These are phyloP conservation scores for Orthosia incerta DNA, from an alignment of 2,888 invertebrate genomes.

Conservation along the genomic window DNA sequence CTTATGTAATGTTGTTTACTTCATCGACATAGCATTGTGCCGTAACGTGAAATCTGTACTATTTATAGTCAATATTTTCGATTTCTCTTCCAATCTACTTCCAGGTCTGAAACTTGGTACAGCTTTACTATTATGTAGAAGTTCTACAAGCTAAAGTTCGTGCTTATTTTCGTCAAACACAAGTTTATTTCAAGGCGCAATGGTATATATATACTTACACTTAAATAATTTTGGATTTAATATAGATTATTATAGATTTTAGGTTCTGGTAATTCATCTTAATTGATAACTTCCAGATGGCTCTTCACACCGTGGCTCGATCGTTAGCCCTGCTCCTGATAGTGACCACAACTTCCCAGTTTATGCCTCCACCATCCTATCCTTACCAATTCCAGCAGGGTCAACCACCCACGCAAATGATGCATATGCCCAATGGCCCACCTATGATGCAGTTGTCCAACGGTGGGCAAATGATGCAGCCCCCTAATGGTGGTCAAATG, in stretches of 20 bases:
- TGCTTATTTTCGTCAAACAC: neutral
- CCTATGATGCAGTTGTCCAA: slow-evolving; percentile 62
- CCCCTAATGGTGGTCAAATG: slow-evolving; percentile 61
- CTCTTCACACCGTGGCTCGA: slow-evolving; percentile 14
- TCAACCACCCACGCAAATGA: slow-evolving; percentile 33
- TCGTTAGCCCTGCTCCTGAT: slow-evolving; percentile 37
- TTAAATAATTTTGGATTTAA: neutral
- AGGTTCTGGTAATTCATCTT: neutral
- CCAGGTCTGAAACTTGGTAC: slow-evolving; percentile 18
- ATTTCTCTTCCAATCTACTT: slow-evolving; percentile 49
- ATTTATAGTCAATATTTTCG: slow-evolving; percentile 47
- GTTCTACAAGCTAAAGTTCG: slow-evolving; percentile 14
- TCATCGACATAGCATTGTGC: slow-evolving; percentile 59
- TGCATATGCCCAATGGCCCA: slow-evolving; percentile 36
- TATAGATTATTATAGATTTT: neutral
- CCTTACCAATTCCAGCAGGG: slow-evolving; percentile 49
- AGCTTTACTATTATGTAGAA: slow-evolving; percentile 46
- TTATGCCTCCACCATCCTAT: slow-evolving; percentile 39
- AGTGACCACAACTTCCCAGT: slow-evolving; percentile 44
- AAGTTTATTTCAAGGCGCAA: neutral
- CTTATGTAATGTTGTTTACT: slow-evolving; percentile 60
- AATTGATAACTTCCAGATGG: slow-evolving; percentile 49
- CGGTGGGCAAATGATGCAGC: slow-evolving; percentile 48
- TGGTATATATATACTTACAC: slow-evolving; percentile 33
- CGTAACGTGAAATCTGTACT: slow-evolving; percentile 53